phyloP scores from a whole-genome alignment of 2,113 vertebrate species.

The Chlamydotis undulata region DNA sequence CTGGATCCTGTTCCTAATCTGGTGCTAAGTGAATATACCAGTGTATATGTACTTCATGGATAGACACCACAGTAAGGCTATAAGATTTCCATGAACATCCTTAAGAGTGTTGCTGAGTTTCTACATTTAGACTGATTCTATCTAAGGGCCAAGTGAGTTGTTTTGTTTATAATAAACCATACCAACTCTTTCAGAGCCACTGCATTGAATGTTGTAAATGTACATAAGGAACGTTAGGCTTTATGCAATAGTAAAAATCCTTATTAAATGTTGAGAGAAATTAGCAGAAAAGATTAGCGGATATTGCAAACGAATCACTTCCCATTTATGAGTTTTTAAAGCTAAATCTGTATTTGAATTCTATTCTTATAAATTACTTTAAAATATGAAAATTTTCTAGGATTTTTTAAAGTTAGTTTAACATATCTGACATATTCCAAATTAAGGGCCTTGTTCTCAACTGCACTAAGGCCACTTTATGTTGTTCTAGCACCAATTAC shows the following conservation, averaged over 20 bases:
- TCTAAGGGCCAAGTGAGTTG: neutral
- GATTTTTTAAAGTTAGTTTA: neutral
- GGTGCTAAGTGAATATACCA: neutral
- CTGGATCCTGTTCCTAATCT: neutral
- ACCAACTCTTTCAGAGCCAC: neutral
- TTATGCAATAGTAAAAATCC: constrained; percentile 19
- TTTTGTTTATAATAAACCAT: neutral
- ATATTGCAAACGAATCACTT: neutral
- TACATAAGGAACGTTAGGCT: constrained; percentile 7
- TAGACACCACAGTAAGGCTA: neutral
- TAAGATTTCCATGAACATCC: neutral
- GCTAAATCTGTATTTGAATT: neutral
- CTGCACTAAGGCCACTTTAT: neutral
- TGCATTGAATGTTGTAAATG: neutral
- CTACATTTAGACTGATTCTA: neutral
- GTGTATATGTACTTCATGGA: neutral
- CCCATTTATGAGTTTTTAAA: neutral
- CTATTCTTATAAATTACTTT: neutral
- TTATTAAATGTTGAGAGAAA: neutral
- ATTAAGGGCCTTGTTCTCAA: neutral
- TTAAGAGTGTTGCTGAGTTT: neutral
- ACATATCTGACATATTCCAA: neutral
- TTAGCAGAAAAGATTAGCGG: neutral
- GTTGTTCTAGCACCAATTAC: neutral
- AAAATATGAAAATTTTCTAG: neutral